Evolutionary conservation across 2,888 invertebrate species (phyloP), one percentile per base, ranked within the genome.

Genomic region (Caenorhabditis virilis): DNA sequence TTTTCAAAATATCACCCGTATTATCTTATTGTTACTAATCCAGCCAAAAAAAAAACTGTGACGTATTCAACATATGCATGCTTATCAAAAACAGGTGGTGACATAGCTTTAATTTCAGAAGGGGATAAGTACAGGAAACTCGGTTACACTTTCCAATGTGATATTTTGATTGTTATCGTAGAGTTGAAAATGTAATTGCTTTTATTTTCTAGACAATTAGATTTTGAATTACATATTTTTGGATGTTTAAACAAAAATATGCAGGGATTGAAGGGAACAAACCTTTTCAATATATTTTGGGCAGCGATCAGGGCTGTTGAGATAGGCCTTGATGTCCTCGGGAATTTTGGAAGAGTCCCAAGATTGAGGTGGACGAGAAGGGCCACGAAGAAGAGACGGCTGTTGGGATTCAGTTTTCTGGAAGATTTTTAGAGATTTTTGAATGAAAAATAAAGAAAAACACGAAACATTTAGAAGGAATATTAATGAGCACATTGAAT

Each of bases 241-340:
- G 5, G 5, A n/a, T 13, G 36, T 36, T 13, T 36, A 9, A n/a
- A 9, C 7, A n/a, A n/a, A 36, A 36, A 15, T 5, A 36, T 13
- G 36, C 4, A 9, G 5, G 13, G n/a, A 15, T n/a, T 15, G n/a
- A 15, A 36, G 13, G 36, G 5, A 5, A 36, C 4, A 36, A 5
- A 76, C 81, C 65, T 74, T 69, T 56, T 80, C 81, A 4, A 56
- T 59, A 59, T 82, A 81, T 61, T 74, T 80, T 33, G 79, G 79
- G 35, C 63, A 66, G 22, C 77, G 72, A 46, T 79, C 79, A 4
- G 78, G 69, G 49, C 69, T 72, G 47, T 76, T 76, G 23, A 82
- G 58, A 38, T 82, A 66, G 1, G 74, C 56, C 53, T 81, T 76
- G 50, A 81, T 69, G 57, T 81, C 81, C 26, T 81, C 81, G 39